Percentiles rank a stretch among this genome's conserved stretches.
Evolutionary conservation across 2,888 invertebrate genomes (phyloP).

Genomic region (Ornithoptera priamus): DNA sequence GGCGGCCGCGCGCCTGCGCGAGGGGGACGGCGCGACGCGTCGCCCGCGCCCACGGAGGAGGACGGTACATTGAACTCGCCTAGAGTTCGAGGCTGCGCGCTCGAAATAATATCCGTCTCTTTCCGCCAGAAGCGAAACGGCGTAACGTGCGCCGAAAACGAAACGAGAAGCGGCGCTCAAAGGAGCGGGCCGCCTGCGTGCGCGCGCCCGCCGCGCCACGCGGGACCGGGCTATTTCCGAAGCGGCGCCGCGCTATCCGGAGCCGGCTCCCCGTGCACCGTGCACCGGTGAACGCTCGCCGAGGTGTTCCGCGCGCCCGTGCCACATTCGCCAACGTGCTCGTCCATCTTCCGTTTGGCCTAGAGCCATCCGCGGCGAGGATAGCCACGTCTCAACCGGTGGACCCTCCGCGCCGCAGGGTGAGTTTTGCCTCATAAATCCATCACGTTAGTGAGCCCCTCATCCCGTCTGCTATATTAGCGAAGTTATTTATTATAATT

Average conservation of each 20-base stretch:
- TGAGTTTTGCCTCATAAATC: neutral
- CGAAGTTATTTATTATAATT: too few species aligned
- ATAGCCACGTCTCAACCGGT: neutral
- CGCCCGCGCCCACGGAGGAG: conserved; percentile 74
- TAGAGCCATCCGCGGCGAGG: neutral
- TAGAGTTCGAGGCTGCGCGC: conserved; percentile 47
- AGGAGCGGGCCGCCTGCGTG: conserved; percentile 39
- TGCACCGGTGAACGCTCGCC: conserved; percentile 3
- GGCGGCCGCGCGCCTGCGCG: conserved; percentile 34
- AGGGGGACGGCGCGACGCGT: conserved; percentile 49
- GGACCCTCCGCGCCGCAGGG: neutral
- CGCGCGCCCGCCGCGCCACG: conserved; percentile 26
- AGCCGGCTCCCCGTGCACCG: conserved; percentile 6
- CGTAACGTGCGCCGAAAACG: conserved; percentile 39
- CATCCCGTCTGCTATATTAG: too few species aligned
- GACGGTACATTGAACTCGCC: conserved; percentile 72
- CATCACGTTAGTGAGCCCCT: too few species aligned
- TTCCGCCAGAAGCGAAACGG: conserved; percentile 49
- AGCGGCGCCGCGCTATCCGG: conserved; percentile 3
- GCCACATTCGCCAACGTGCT: conserved; percentile 5
- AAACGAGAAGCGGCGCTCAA: conserved; percentile 44
- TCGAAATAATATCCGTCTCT: conserved; percentile 53
- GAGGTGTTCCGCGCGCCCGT: conserved; percentile 4
- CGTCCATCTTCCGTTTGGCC: conserved; percentile 11
- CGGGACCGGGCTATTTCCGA: conserved; percentile 20